phyloP scores from a whole-genome alignment of 2,888 invertebrate genomes.

The Mythimna impura region DNA sequence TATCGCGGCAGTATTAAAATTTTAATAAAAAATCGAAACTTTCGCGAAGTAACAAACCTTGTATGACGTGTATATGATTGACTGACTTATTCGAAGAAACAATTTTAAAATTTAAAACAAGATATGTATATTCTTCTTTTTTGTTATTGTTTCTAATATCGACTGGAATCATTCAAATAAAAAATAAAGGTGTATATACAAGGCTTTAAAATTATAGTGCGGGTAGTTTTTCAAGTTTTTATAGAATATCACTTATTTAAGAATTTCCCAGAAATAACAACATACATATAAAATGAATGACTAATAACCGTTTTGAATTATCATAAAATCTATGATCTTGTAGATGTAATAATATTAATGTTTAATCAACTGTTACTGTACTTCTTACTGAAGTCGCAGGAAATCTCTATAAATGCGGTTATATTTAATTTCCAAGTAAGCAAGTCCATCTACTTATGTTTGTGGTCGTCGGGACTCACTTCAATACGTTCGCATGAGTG shows the following conservation, averaged over 20 bases:
- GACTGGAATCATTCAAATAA: neutral
- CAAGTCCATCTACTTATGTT: constrained; percentile 36
- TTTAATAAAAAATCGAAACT: neutral
- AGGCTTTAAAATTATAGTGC: neutral
- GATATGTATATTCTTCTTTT: too few species aligned
- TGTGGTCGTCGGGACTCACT: constrained; percentile 17
- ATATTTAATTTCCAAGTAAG: constrained; percentile 24
- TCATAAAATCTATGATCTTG: neutral
- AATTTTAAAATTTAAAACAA: too few species aligned
- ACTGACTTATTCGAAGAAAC: too few species aligned
- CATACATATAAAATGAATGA: too few species aligned
- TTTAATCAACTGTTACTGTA: neutral
- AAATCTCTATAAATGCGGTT: constrained; percentile 4
- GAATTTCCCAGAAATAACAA: neutral
- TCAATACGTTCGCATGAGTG: constrained; percentile 30
- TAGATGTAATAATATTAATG: neutral
- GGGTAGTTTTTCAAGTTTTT: neutral
- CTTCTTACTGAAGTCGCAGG: constrained; percentile 6
- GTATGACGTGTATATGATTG: too few species aligned
- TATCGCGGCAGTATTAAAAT: too few species aligned
- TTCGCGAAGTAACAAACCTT: neutral
- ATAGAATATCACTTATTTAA: neutral
- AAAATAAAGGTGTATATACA: neutral
- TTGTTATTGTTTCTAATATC: neutral
- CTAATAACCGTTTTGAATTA: neutral